Evolutionary conservation across 2,113 vertebrate genomes (phyloP).

Genomic region (Rhombomys opimus): DNA sequence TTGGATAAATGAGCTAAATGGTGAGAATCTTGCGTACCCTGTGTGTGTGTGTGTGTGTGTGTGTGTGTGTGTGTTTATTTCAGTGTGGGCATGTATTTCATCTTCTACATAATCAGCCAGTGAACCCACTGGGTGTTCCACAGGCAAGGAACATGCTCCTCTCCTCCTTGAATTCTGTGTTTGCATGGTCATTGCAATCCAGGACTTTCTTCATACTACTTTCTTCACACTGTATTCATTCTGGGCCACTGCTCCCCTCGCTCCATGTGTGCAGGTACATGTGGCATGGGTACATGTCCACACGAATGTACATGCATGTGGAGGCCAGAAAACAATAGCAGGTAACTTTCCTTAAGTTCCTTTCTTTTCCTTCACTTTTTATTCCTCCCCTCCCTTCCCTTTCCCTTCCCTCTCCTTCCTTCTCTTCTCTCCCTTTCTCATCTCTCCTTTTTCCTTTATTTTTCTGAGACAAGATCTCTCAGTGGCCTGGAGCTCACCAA

Average conservation of each 20-base stretch:
- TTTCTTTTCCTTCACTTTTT: not conserved
- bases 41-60: no score
- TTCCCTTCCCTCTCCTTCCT: not conserved
- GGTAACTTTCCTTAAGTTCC: not conserved
- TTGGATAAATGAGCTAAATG: not conserved
- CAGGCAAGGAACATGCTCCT: not conserved
- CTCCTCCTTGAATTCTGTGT: not conserved
- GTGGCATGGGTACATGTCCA: not conserved
- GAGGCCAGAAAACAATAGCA: not conserved
- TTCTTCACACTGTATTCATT: not conserved
- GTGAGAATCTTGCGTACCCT: not conserved
- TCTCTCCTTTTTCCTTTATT: not conserved
- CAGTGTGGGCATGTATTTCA: fast-evolving
- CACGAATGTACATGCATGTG: not conserved
- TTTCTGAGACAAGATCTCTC: not conserved
- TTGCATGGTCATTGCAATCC: not conserved
- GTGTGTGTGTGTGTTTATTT: not conserved
- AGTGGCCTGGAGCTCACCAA: not conserved
- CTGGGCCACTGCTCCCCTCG: not conserved
- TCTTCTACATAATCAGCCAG: not conserved
- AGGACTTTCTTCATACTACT: not conserved
- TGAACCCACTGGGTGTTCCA: not conserved
- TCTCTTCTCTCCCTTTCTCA: not conserved
- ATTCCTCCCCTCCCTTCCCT: no score
- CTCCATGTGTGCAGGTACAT: not conserved